Evolutionary conservation across 2,113 vertebrate genomes (phyloP).

Genomic region (Campylorhamphus procurvoides): DNA sequence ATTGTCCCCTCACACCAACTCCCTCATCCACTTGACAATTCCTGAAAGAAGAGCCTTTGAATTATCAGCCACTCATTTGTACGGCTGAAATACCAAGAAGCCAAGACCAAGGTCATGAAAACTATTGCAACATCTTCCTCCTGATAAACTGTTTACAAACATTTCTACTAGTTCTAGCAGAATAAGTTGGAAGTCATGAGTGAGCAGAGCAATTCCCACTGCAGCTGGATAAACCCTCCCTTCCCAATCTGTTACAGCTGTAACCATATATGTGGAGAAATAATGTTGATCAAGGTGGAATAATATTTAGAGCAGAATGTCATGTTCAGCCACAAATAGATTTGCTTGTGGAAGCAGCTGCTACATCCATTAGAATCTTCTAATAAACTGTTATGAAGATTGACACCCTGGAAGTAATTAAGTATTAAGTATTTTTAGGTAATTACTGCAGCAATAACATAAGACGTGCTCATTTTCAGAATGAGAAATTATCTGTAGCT

Average conservation of each 20-base stretch:
- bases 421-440: conserved; percentile 76
- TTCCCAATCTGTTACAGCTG: conserved; percentile 43
- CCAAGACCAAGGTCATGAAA: not conserved
- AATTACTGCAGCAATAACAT: conserved; percentile 70
- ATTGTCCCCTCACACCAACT: not conserved
- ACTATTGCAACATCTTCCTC: not conserved
- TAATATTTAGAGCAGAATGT: conserved; percentile 69
- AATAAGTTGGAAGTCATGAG: not conserved
- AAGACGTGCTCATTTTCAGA: conserved; percentile 65
- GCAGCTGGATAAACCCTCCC: conserved; percentile 16
- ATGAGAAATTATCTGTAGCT: conserved; percentile 59
- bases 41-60: not conserved
- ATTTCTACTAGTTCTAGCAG: not conserved
- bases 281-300: conserved; percentile 63
- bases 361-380: conserved; percentile 70
- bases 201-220: conserved; percentile 34
- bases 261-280: conserved; percentile 23
- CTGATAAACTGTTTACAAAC: not conserved
- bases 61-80: not conserved
- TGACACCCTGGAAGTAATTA: conserved; percentile 80
- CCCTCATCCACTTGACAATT: not conserved
- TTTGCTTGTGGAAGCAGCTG: conserved; percentile 68
- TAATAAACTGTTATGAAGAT: conserved; percentile 77
- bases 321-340: conserved; percentile 48
- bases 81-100: not conserved